phyloP scores from a whole-genome alignment of 2,888 invertebrate genomes.

The Uropetala carovei region DNA sequence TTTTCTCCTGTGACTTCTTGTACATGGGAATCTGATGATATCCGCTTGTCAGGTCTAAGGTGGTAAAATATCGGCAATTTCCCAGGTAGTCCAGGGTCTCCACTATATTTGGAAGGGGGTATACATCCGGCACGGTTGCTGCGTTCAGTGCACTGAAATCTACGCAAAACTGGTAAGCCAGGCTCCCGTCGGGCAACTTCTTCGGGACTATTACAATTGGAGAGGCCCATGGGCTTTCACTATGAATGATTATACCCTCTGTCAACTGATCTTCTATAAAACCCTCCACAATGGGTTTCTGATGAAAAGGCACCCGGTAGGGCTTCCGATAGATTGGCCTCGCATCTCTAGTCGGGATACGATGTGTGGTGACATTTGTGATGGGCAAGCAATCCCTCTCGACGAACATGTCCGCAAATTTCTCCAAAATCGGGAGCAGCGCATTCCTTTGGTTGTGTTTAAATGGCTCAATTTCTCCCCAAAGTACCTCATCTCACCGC shows the following conservation, averaged over 20 bases:
- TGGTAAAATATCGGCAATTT: background rate
- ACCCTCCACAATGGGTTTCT: background rate
- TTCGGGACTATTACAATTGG: background rate
- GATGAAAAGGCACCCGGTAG: background rate
- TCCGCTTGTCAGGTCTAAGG: background rate
- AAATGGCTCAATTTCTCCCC: too few relatives aligned
- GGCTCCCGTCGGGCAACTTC: background rate
- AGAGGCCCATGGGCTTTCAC: background rate
- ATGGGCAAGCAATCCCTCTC: background rate
- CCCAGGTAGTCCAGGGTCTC: background rate
- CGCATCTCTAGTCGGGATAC: background rate
- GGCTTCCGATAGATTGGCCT: background rate
- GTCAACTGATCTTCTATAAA: background rate
- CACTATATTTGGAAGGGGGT: background rate
- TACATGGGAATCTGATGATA: background rate
- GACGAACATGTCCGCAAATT: background rate
- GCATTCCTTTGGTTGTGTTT: background rate
- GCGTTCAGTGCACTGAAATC: background rate
- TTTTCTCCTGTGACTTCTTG: background rate
- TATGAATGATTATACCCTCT: background rate
- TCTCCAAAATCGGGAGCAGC: background rate
- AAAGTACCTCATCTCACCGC: background rate
- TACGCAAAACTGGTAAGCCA: background rate
- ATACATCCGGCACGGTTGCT: background rate
- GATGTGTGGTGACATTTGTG: background rate